Percentiles rank a stretch among this genome's conserved stretches.
Conservation (phyloP, 2,888 invertebrate genomes). For the Sarcophaga caerulescens region DNA sequence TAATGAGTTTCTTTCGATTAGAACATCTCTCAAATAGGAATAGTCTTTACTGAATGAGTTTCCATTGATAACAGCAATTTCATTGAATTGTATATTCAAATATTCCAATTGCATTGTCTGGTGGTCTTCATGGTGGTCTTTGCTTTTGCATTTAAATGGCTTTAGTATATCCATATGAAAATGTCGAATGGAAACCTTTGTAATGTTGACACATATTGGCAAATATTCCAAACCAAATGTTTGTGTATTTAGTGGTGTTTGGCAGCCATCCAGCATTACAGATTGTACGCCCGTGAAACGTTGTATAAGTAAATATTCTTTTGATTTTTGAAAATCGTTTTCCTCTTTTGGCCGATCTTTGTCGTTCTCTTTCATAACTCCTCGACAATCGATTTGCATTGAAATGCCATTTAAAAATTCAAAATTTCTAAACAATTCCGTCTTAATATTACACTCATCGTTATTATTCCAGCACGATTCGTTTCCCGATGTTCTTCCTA, state of each 20-base stretch:
- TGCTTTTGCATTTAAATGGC: conserved; percentile 73
- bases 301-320: conserved; percentile 52
- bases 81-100: conserved; percentile 73
- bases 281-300: conserved; percentile 70
- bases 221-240: conserved; percentile 78
- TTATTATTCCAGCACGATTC: conserved; percentile 60
- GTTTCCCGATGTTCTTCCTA: conserved; percentile 9
- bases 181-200: conserved; percentile 71
- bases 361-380: conserved; percentile 3
- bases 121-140: conserved; percentile 48
- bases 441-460: conserved; percentile 63
- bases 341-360: conserved; percentile 10
- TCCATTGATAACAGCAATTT: conserved; percentile 72
- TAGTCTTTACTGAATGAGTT: conserved; percentile 70
- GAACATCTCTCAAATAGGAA: conserved; percentile 69
- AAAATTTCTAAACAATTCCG: conserved; percentile 70
- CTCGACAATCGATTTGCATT: conserved; percentile 74
- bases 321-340: conserved; percentile 43
- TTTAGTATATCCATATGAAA: conserved; percentile 74
- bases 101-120: conserved; percentile 64
- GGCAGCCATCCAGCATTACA: conserved; percentile 75
- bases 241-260: conserved; percentile 72
- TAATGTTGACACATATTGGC: conserved; percentile 74
- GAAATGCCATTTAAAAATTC: conserved; percentile 71
- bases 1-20: conserved; percentile 73